These are phyloP conservation scores for Paramormyrops hopkinsi DNA, from an alignment of 2,797 vertebrate genomes.

Conservation along the genomic window DNA sequence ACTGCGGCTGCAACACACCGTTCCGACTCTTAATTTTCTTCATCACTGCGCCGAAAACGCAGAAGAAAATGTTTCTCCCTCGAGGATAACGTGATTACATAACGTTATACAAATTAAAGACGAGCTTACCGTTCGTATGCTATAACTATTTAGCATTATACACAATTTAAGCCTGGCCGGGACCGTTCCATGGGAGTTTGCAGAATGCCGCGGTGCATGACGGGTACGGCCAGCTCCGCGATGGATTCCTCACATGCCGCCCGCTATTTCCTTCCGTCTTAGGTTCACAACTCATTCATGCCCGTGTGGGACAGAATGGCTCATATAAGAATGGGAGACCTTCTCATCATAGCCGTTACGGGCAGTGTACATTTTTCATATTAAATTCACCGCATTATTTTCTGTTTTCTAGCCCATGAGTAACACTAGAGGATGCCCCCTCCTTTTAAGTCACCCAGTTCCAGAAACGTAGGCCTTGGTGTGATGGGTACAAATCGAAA, in stretches of 20 bases:
- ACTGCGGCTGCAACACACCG: constrained; percentile 23
- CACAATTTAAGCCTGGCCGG: constrained; percentile 16
- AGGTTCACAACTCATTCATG: not conserved
- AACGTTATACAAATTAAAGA: not conserved
- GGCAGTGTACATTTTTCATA: not conserved
- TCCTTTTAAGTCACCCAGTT: not conserved
- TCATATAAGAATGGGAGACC: not conserved
- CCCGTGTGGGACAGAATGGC: not conserved
- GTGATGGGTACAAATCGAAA: not conserved
- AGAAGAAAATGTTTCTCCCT: not conserved
- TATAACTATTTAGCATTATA: not conserved
- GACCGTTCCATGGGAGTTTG: constrained; percentile 27
- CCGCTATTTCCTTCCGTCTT: constrained; percentile 1
- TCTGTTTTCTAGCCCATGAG: not conserved
- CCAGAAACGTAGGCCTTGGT: not conserved
- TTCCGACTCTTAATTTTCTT: constrained; percentile 14
- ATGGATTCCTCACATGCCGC: not conserved
- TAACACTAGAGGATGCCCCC: not conserved
- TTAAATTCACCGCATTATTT: not conserved
- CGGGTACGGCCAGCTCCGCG: constrained; percentile 48
- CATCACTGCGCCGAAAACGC: not conserved
- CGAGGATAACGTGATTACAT: not conserved
- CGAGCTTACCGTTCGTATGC: constrained; percentile 21
- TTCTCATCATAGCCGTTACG: not conserved
- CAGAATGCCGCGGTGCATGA: constrained; percentile 51